Percentiles rank a stretch among this genome's conserved stretches.
These are phyloP conservation scores for Setophaga petechia DNA, from an alignment of 2,113 vertebrate species.

Conservation along the genomic window DNA sequence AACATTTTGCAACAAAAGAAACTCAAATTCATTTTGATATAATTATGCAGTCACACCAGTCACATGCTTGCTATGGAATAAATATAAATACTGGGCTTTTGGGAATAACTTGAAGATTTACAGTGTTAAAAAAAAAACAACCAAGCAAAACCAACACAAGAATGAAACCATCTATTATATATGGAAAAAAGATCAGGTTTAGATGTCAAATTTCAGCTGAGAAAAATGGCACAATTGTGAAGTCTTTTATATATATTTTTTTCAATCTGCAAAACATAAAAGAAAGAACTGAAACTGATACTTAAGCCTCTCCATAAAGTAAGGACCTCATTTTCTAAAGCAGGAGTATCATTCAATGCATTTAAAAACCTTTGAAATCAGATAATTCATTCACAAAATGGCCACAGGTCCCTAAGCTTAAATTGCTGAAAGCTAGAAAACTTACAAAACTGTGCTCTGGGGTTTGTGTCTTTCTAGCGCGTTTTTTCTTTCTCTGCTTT, in stretches of 20 bases:
- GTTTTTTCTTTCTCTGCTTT: background rate
- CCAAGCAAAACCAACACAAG: background rate
- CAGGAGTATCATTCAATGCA: background rate
- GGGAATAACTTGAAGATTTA: background rate
- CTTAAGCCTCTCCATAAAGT: background rate
- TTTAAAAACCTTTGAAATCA: background rate
- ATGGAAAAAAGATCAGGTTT: background rate
- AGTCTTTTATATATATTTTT: background rate
- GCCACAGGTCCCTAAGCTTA: background rate
- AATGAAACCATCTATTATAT: background rate
- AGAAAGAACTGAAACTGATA: background rate
- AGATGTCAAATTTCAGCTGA: background rate
- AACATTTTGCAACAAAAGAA: slow-evolving; percentile 39
- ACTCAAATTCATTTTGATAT: background rate
- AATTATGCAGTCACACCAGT: slow-evolving; percentile 5
- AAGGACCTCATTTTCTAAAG: background rate
- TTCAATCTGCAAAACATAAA: background rate
- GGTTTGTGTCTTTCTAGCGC: background rate
- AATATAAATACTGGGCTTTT: slow-evolving; percentile 27
- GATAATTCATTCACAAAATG: background rate
- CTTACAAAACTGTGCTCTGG: background rate
- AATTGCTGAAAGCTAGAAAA: background rate
- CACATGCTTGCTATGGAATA: slow-evolving; percentile 26
- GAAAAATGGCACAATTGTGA: background rate
- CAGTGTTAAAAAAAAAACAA: background rate